Conservation (phyloP, 1,140 invertebrate species). For the Calosoma granatense region DNA sequence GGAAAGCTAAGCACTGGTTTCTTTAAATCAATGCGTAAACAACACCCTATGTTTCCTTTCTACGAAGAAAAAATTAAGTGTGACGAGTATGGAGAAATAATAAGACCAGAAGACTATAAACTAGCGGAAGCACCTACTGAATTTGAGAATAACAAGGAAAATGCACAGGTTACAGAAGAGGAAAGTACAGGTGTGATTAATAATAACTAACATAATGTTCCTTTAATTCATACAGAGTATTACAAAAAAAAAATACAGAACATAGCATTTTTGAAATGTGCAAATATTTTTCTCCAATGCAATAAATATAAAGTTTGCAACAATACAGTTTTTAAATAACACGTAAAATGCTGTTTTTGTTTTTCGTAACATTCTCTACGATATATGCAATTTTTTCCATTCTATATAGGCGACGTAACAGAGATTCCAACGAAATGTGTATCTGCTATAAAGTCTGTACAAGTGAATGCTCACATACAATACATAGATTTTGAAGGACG, state of each 20-base stretch:
- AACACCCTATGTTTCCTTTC: slow-evolving; percentile 94
- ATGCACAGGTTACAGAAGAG: slow-evolving; percentile 50
- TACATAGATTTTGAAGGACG: slow-evolving; percentile 98
- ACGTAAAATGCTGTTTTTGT: slow-evolving; percentile 12
- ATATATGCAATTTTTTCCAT: slow-evolving; percentile 10
- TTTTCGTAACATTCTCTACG: too few species aligned
- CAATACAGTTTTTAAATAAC: slow-evolving; percentile 24
- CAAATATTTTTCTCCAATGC: slow-evolving; percentile 4
- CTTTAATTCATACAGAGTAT: neutral
- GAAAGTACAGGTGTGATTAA: slow-evolving; percentile 36
- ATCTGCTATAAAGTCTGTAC: slow-evolving; percentile 59
- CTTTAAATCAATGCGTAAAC: slow-evolving; percentile 88
- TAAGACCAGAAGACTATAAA: slow-evolving; percentile 80
- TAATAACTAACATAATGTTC: too few species aligned
- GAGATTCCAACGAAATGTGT: slow-evolving; percentile 88
- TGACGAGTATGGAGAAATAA: slow-evolving; percentile 93
- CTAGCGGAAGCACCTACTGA: slow-evolving; percentile 50
- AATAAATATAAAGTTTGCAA: slow-evolving; percentile 10
- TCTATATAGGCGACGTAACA: slow-evolving; percentile 37
- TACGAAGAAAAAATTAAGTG: slow-evolving; percentile 86
- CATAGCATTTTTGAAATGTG: too few species aligned
- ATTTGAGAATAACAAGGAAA: slow-evolving; percentile 65
- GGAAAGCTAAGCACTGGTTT: slow-evolving; percentile 58
- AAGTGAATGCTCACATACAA: slow-evolving; percentile 76
- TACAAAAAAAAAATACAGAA: too few species aligned